These are phyloP conservation scores for Scelioninae gen. 1 DNA, from an alignment of 2,888 invertebrate species.

Conservation along the genomic window DNA sequence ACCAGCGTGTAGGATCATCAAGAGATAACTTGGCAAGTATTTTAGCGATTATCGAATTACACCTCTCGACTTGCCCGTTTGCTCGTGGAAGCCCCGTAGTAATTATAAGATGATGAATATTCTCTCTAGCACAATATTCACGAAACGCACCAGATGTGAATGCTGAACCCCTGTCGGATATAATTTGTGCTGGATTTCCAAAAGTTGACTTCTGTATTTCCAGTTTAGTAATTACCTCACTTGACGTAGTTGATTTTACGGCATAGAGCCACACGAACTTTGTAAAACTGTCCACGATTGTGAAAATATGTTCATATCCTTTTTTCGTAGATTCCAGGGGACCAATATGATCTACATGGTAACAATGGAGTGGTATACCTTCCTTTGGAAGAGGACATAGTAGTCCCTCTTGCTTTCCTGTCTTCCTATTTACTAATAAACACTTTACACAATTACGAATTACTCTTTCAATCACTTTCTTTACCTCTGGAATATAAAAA, in stretches of 20 bases:
- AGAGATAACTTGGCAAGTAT: conserved; percentile 77
- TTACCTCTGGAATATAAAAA: too few relatives aligned
- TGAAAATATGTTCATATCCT: background rate
- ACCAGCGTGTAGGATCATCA: conserved; percentile 76
- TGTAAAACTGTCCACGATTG: conserved; percentile 2
- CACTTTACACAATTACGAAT: conserved; percentile 39
- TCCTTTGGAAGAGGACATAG: conserved; percentile 53
- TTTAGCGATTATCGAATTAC: conserved; percentile 74
- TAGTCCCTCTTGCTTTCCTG: conserved; percentile 49
- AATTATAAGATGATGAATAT: background rate
- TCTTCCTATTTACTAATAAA: conserved; percentile 54
- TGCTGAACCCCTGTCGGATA: conserved; percentile 77
- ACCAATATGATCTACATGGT: conserved; percentile 56
- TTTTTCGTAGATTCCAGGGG: conserved; percentile 45
- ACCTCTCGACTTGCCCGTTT: conserved; percentile 27
- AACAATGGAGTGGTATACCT: conserved; percentile 46
- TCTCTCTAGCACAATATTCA: background rate
- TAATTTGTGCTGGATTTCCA: conserved; percentile 79
- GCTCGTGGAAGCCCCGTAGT: conserved; percentile 72
- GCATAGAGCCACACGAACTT: conserved; percentile 34
- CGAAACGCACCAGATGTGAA: conserved; percentile 17
- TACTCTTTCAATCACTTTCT: background rate
- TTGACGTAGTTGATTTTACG: conserved; percentile 5
- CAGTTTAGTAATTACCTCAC: conserved; percentile 73
- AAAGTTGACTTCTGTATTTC: conserved; percentile 76